Conservation (phyloP, 2,888 invertebrate genomes). For the Trachelus iudaicus region DNA sequence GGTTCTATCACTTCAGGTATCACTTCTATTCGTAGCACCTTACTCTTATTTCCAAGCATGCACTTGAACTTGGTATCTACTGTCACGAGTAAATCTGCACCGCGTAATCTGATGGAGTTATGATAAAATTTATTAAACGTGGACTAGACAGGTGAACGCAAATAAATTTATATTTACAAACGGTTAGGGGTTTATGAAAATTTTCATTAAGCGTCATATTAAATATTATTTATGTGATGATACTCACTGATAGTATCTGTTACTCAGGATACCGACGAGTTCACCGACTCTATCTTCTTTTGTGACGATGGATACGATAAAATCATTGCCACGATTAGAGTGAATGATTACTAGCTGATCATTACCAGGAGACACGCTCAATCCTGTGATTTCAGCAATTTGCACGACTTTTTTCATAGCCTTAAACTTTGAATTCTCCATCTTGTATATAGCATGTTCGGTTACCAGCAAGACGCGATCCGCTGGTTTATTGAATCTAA, state of each 20-base stretch:
- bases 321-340: constrained; percentile 88
- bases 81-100: constrained; percentile 78
- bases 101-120: constrained; percentile 70
- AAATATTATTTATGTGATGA: no score
- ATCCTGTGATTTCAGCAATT: constrained; percentile 83
- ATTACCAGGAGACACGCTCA: constrained; percentile 86
- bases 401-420: constrained; percentile 87
- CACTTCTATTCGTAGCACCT: constrained; percentile 72
- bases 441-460: constrained; percentile 85
- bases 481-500: constrained; percentile 79
- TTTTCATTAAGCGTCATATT: no score
- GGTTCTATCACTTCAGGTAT: constrained; percentile 67
- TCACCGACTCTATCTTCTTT: constrained; percentile 87
- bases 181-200: no score
- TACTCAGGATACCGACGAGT: constrained; percentile 83
- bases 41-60: constrained; percentile 84
- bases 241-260: constrained; percentile 81
- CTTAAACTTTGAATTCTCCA: constrained; percentile 88
- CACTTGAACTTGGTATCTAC: constrained; percentile 81
- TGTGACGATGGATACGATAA: constrained; percentile 81
- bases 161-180: background rate
- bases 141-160: background rate
- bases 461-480: constrained; percentile 91
- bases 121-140: background rate
- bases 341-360: constrained; percentile 92